Evolutionary conservation across 2,888 invertebrate genomes (phyloP).

Genomic region (Pediacus dermestoides): DNA sequence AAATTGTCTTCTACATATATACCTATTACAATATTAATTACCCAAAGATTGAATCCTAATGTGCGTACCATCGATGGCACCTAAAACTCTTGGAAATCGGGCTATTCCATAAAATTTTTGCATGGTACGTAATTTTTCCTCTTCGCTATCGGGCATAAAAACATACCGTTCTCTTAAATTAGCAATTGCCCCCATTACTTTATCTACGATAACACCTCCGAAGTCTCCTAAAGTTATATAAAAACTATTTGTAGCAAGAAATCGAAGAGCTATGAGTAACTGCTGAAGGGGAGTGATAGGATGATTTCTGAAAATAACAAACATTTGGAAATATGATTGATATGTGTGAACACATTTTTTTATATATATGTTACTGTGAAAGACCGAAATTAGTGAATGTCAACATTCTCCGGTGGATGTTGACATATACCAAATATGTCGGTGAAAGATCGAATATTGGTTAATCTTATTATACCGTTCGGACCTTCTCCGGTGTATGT

Average conservation of each 20-base stretch:
- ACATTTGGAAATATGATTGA: not conserved
- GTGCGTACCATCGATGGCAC: constrained; percentile 14
- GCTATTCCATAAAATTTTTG: constrained; percentile 11
- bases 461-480: constrained; percentile 15
- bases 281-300: constrained; percentile 12
- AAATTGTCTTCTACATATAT: too few species aligned
- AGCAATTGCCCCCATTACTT: constrained; percentile 11
- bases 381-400: too few species aligned
- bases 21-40: too few species aligned
- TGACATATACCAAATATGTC: constrained; percentile 9
- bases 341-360: too few species aligned
- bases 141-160: not conserved
- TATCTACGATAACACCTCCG: constrained; percentile 14
- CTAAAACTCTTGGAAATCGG: constrained; percentile 13
- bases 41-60: constrained; percentile 12
- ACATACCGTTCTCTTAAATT: not conserved
- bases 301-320: constrained; percentile 6
- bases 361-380: too few species aligned
- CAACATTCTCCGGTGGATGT: constrained; percentile 10
- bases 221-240: constrained; percentile 18
- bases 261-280: constrained; percentile 16
- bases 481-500: constrained; percentile 16
- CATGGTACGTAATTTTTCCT: constrained; percentile 1
- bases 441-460: constrained; percentile 12
- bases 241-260: constrained; percentile 18